Evolutionary conservation across 1,140 invertebrate species (phyloP).

Genomic region (Leptopilina boulardi): DNA sequence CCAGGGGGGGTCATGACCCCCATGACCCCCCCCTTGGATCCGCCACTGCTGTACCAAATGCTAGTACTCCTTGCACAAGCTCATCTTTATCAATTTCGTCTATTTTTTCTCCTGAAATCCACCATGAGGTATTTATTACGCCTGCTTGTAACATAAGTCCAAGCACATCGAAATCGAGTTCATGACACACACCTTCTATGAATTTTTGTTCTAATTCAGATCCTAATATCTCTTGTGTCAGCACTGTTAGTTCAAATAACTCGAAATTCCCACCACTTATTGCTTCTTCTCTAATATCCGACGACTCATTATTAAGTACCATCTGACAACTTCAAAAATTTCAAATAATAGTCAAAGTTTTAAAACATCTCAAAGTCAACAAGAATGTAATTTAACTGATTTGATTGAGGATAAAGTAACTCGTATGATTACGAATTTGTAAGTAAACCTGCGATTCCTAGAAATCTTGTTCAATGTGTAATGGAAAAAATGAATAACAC

Average conservation of each 20-base stretch:
- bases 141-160: background rate
- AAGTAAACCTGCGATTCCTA: no score
- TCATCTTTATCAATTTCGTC: background rate
- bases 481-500: no score
- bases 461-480: no score
- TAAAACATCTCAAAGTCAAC: background rate
- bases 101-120: background rate
- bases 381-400: background rate
- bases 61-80: background rate
- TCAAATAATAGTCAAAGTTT: background rate
- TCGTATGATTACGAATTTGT: background rate
- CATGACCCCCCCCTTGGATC: no score
- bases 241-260: background rate
- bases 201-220: background rate
- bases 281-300: background rate
- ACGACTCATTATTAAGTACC: background rate
- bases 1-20: no score
- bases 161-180: background rate
- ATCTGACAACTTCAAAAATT: background rate
- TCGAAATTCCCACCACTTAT: background rate
- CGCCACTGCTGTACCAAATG: background rate
- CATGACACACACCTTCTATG: background rate
- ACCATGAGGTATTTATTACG: background rate
- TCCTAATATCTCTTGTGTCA: background rate
- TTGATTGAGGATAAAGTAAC: background rate